A percentile compares a stretch with the other conserved stretches of the same genome.
Conservation (phyloP, 30 jellyfish, hydroid and myxozoan species). For the Clytia hemisphaerica region DNA sequence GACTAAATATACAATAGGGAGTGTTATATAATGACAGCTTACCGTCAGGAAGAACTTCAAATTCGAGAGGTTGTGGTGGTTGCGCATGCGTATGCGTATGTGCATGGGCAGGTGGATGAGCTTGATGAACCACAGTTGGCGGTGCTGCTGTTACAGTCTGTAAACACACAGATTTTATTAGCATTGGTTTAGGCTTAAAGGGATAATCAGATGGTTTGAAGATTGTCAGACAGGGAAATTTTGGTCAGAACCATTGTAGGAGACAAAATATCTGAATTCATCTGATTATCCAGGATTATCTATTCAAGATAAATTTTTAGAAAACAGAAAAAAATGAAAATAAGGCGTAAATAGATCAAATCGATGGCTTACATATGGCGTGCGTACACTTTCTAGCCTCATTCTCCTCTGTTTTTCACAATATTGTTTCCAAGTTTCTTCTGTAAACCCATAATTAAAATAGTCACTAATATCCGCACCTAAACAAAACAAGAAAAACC, state of each 20-base stretch:
- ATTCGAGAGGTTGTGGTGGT: slow-evolving; percentile 19
- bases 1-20: no score
- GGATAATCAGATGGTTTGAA: not conserved
- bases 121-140: slow-evolving; percentile 9
- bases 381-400: slow-evolving; percentile 59
- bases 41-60: slow-evolving; percentile 56
- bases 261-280: not conserved
- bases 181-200: not conserved
- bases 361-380: slow-evolving; percentile 19
- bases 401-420: slow-evolving; percentile 94
- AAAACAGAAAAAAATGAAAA: no score
- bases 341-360: no score
- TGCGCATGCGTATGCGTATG: no score
- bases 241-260: not conserved
- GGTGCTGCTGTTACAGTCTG: slow-evolving; percentile 29
- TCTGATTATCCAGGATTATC: no score
- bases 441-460: slow-evolving; percentile 96
- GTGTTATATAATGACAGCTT: not conserved
- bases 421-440: slow-evolving; percentile 97
- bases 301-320: no score
- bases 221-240: not conserved
- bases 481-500: not conserved
- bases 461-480: slow-evolving; percentile 99
- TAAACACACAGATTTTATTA: not conserved
- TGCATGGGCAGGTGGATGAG: slow-evolving; percentile 34